Evolutionary conservation across 2,888 invertebrate species (phyloP), one percentile per base, ranked within the genome.

Genomic region (Prenolepis imparis): DNA sequence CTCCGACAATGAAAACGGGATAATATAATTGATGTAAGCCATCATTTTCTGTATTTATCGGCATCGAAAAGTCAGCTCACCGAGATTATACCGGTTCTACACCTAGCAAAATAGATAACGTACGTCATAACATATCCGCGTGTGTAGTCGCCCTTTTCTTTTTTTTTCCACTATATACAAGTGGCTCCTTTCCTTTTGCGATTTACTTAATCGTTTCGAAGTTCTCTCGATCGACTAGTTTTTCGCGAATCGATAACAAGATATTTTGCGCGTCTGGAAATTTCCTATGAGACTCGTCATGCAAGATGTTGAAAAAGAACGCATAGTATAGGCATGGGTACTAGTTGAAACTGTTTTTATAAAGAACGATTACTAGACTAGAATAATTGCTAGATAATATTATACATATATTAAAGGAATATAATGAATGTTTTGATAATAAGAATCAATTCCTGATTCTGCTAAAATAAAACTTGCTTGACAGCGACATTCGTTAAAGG

Each of bases 221-320:
- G 93, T 91, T 92, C 90, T 92, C 92, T 91, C 92, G 92, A 93
- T 93, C 89, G 70, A 75, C 70, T 44, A 57, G 78, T 78, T 91
- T 92, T 92, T 87, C 89, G 80, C 88, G 63, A 64, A 61, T n/a
- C 57, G 75, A 57, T 57, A 81, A 84, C 74, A 44, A 70, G 55
- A 78, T 66, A 85, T 82, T 87, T 67, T 57, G 64, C 68, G 59
- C 55, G 61, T 44, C 83, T 91, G 92, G 91, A 93, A 93, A 92
- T 93, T 93, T 93, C 91, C 93, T 87, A 88, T 84, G 74, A 57
- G 80, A 64, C 61, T 55, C 80, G 63, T 77, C 75, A 15, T 66
- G 48, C 72, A 72, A 63, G 64, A 48, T 75, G 36, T 36, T 55
- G 66, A 41, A 55, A 41, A 57, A 67, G 28, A 28, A 55, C 39